Evolutionary conservation across 2,888 invertebrate species (phyloP).

Genomic region (Pachydiplax longipennis): DNA sequence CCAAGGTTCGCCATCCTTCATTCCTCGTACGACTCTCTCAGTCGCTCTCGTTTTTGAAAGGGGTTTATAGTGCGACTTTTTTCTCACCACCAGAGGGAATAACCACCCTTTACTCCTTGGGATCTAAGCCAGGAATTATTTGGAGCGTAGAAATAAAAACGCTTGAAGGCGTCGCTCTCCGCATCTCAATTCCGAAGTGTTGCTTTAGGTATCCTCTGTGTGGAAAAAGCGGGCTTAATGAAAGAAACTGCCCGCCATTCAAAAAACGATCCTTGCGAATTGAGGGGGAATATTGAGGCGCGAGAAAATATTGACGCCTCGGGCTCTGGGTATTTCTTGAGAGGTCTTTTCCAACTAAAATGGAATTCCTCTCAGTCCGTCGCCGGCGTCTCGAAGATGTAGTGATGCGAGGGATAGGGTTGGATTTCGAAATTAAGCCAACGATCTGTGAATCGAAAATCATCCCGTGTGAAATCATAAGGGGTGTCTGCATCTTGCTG

Average conservation of each 20-base stretch:
- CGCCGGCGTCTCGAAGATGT: no score
- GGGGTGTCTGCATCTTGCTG: no score
- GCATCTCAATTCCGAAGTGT: neutral
- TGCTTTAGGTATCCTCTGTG: neutral
- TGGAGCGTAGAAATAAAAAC: constrained; percentile 32
- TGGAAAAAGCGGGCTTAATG: constrained; percentile 1
- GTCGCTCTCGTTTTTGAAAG: neutral
- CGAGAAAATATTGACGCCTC: neutral
- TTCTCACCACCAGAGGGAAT: neutral
- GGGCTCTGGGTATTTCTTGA: neutral
- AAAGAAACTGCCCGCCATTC: constrained; percentile 8
- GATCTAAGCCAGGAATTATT: constrained; percentile 33
- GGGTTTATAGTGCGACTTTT: constrained; percentile 5
- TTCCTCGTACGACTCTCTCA: neutral
- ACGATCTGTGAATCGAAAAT: no score
- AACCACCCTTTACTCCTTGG: constrained; percentile 5
- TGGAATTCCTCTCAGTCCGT: neutral
- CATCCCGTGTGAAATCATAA: no score
- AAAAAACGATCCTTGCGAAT: neutral
- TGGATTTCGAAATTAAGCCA: no score
- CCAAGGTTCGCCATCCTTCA: constrained; percentile 34
- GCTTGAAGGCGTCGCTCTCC: neutral
- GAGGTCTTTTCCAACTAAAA: neutral
- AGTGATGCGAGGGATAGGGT: no score
- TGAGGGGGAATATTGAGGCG: neutral